These are phyloP conservation scores for Odontomyia ornata DNA, from an alignment of 2,888 invertebrate species.

Conservation along the genomic window DNA sequence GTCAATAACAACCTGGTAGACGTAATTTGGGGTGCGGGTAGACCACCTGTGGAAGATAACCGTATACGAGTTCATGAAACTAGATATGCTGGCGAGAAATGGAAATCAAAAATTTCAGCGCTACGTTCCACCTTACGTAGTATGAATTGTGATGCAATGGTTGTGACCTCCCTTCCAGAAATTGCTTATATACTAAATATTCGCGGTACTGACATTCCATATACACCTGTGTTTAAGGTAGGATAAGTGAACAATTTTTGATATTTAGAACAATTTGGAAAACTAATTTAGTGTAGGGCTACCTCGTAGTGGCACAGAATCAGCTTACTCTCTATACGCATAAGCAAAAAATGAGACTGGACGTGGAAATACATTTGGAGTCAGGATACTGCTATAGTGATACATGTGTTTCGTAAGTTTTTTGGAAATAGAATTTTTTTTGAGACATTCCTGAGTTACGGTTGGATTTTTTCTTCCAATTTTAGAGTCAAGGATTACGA, in stretches of 20 bases:
- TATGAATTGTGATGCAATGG: slow-evolving; percentile 77
- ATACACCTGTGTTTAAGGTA: slow-evolving; percentile 81
- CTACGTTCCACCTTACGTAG: slow-evolving; percentile 72
- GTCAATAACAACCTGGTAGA: slow-evolving; percentile 76
- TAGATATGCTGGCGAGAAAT: slow-evolving; percentile 72
- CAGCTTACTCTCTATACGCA: slow-evolving; percentile 78
- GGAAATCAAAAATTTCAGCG: slow-evolving; percentile 78
- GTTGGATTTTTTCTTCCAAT: slow-evolving; percentile 47
- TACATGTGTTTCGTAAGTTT: slow-evolving; percentile 71
- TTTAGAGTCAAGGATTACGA: slow-evolving; percentile 75
- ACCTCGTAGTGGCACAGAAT: slow-evolving; percentile 73
- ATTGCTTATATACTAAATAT: slow-evolving; percentile 90
- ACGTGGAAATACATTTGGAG: slow-evolving; percentile 66
- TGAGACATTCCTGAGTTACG: neutral
- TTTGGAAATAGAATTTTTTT: too few relatives aligned
- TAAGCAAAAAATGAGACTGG: slow-evolving; percentile 70
- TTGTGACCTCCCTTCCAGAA: slow-evolving; percentile 87
- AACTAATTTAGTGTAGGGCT: slow-evolving; percentile 66
- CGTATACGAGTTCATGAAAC: slow-evolving; percentile 70
- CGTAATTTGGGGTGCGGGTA: slow-evolving; percentile 75
- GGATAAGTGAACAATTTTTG: slow-evolving; percentile 19
- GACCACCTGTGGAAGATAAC: slow-evolving; percentile 68
- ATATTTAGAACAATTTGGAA: slow-evolving; percentile 44
- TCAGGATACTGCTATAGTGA: slow-evolving; percentile 70
- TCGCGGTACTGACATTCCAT: slow-evolving; percentile 83